Base-by-base conservation (phyloP, 2,113 vertebrate species). In the Anseranas semipalmata region DNA sequence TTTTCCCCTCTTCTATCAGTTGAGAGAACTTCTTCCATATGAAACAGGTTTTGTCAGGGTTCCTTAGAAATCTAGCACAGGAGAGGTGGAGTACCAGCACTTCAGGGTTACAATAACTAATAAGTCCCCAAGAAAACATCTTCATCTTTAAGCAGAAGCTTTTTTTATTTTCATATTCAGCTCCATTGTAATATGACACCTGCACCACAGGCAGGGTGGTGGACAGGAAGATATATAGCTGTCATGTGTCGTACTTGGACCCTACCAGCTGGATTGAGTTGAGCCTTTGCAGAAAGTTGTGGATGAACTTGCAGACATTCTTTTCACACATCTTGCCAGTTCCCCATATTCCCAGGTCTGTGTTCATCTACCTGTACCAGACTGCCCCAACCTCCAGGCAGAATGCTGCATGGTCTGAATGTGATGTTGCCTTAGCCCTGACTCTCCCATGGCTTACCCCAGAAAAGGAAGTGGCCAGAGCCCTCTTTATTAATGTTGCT, bases 261-360 rank as follows among this genome's bases (percentile, higher is more conserved):
- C 35, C 33, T 55, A 17, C 7, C 20, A 33, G 7, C 7, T 86
- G 41, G 32, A 53, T 10, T 73, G 72, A n/a, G 1, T 15, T 15
- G 13, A 68, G 58, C 32, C 39, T 16, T 32, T 30, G 56, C 74
- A 53, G 15, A 27, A 32, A 83, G 58, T 27, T n/a, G 7, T 77
- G 18, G 15, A 45, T 30, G 18, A 78, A 70, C 50, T 37, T 6
- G 15, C 5, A 55, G 15, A 74, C 11, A 22, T 4, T 5, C 15
- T 89, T 56, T 67, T 22, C 63, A 81, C 77, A 72, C 9, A 28
- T 28, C 32, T 55, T 58, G 5, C 70, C 45, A 50, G 27, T 35
- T 66, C 58, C 27, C 35, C 0, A 0, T 60, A 28, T 56, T 75
- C 27, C 33, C 45, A 46, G 27, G 37, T 73, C 28, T 6, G 2